A percentile compares a stretch with the other conserved stretches of the same genome.
phyloP scores from a whole-genome alignment of 2,888 invertebrate genomes.

The Xestia sexstrigata region DNA sequence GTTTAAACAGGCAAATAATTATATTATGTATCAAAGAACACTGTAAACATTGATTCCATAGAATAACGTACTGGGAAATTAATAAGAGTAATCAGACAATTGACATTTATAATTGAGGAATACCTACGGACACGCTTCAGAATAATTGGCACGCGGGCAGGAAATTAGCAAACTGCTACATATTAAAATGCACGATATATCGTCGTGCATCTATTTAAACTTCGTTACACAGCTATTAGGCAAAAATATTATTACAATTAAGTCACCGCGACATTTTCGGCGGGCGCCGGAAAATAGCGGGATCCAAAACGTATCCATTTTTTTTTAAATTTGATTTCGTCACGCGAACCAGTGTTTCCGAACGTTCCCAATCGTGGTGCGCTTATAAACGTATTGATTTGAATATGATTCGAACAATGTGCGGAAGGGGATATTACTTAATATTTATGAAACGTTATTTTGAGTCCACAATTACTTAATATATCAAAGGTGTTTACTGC shows the following conservation, averaged over 20 bases:
- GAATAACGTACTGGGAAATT: conserved; percentile 2
- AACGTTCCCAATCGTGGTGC: conserved; percentile 72
- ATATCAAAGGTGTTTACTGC: background rate
- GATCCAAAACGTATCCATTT: conserved; percentile 55
- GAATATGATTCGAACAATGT: conserved; percentile 65
- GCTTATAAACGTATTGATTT: conserved; percentile 72
- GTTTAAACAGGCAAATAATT: background rate
- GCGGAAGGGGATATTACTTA: conserved; percentile 59
- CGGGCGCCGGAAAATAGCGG: conserved; percentile 81
- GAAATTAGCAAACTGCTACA: conserved; percentile 49
- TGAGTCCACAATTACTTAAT: conserved; percentile 13
- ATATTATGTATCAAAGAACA: background rate
- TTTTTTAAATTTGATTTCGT: conserved; percentile 64
- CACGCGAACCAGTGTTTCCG: conserved; percentile 68
- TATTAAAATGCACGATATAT: conserved; percentile 61
- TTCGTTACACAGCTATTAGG: conserved; percentile 80
- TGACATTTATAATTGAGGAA: conserved; percentile 40
- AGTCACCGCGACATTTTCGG: conserved; percentile 73
- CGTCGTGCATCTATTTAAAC: conserved; percentile 74
- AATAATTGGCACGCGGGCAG: conserved; percentile 32
- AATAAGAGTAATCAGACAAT: background rate
- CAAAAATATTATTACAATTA: conserved; percentile 81
- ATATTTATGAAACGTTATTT: conserved; percentile 39
- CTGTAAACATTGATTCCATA: conserved; percentile 7
- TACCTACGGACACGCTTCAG: conserved; percentile 15